Evolutionary conservation across 2,888 invertebrate genomes (phyloP).

Genomic region (Pegoplata infirma): DNA sequence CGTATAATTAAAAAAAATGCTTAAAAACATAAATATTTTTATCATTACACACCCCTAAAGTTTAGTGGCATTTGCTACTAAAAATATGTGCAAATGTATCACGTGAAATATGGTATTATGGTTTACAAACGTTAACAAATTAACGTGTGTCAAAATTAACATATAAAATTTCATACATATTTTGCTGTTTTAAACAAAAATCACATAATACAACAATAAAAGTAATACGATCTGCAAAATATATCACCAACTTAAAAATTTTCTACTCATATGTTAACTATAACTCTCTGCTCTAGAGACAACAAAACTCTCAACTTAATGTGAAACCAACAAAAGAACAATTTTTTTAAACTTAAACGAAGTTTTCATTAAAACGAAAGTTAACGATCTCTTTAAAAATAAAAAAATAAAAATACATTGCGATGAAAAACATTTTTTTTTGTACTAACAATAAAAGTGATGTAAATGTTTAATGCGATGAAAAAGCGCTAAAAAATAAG

Average conservation of each 20-base stretch:
- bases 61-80: conserved; percentile 31
- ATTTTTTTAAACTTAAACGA: conserved; percentile 34
- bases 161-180: conserved; percentile 32
- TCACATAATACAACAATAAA: not conserved
- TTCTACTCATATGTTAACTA: not conserved
- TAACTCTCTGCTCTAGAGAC: not conserved
- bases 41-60: conserved; percentile 53
- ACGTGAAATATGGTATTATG: conserved; percentile 32
- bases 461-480: too few relatives aligned
- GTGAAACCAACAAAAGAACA: conserved; percentile 30
- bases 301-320: not conserved
- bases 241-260: conserved; percentile 4
- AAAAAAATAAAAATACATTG: conserved; percentile 21
- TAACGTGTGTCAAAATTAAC: conserved; percentile 29
- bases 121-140: not conserved
- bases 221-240: conserved; percentile 21
- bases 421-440: conserved; percentile 14
- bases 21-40: conserved; percentile 25
- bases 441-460: too few relatives aligned
- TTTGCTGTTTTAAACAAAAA: conserved; percentile 44
- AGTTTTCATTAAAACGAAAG: conserved; percentile 54
- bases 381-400: conserved; percentile 40
- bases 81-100: conserved; percentile 16
- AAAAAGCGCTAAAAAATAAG: too few relatives aligned
- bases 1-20: too few relatives aligned